These are phyloP conservation scores for Augochlora pura DNA, from an alignment of 1,140 invertebrate species.

Conservation along the genomic window DNA sequence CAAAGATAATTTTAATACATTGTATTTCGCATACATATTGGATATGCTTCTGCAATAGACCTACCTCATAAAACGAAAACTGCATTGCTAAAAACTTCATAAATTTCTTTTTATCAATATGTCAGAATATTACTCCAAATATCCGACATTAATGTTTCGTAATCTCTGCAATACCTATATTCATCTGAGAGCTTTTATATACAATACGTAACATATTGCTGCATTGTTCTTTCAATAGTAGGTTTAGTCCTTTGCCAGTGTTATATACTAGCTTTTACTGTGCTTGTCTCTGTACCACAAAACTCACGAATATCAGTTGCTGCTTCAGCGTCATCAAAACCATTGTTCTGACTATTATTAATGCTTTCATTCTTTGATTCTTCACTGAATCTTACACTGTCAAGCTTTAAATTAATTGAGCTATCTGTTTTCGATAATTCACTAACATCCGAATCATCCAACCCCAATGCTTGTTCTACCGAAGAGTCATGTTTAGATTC, in stretches of 20 bases:
- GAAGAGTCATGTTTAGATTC: constrained; percentile 26
- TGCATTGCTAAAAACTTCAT: constrained; percentile 21
- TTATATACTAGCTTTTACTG: constrained; percentile 36
- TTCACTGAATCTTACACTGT: constrained; percentile 27
- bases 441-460: constrained; percentile 33
- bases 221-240: neutral
- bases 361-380: constrained; percentile 20
- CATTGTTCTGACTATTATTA: constrained; percentile 5
- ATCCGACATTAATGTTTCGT: constrained; percentile 9
- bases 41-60: constrained; percentile 12
- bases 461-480: constrained; percentile 18
- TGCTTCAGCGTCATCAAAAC: neutral
- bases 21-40: constrained; percentile 30
- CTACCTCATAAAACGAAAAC: constrained; percentile 23
- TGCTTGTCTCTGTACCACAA: neutral
- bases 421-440: constrained; percentile 17
- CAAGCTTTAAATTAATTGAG: constrained; percentile 35
- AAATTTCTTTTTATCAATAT: constrained; percentile 6
- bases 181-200: constrained; percentile 35
- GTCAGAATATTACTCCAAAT: constrained; percentile 7
- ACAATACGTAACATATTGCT: constrained; percentile 5
- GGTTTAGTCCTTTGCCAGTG: constrained; percentile 21
- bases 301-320: neutral
- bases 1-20: constrained; percentile 37
- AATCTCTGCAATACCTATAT: constrained; percentile 29